A percentile compares a stretch with the other conserved stretches of the same genome.
Conservation (phyloP, 2,888 invertebrate species). For the Acronicta psi region DNA sequence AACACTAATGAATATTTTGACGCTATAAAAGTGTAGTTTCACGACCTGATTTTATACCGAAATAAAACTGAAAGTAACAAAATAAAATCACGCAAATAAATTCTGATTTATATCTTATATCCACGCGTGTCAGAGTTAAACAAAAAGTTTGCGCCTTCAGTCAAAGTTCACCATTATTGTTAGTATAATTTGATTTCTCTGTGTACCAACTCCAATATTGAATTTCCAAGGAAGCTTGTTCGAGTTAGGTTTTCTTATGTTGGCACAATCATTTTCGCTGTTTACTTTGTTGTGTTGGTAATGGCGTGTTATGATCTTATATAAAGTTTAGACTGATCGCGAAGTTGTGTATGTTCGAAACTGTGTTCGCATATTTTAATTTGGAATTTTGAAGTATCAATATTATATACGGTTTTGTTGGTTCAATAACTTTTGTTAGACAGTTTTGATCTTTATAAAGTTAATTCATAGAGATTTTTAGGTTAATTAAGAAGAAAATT, state of each 20-base stretch:
- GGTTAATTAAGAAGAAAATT: no score
- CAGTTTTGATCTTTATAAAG: no score
- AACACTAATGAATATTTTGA: no score
- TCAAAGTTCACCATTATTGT: slow-evolving; percentile 62
- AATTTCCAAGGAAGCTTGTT: slow-evolving; percentile 62
- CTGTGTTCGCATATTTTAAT: slow-evolving; percentile 40
- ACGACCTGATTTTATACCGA: no score
- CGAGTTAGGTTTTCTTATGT: slow-evolving; percentile 56
- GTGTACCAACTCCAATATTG: slow-evolving; percentile 69
- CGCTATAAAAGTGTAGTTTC: no score
- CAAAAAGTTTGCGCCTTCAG: slow-evolving; percentile 47
- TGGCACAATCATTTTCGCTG: slow-evolving; percentile 57
- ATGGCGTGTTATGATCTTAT: slow-evolving; percentile 55
- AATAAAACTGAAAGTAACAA: slow-evolving; percentile 14
- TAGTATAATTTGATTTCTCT: slow-evolving; percentile 68
- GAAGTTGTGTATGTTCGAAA: slow-evolving; percentile 36
- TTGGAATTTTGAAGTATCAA: slow-evolving; percentile 39
- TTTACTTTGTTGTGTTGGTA: slow-evolving; percentile 58
- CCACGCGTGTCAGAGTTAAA: slow-evolving; percentile 34
- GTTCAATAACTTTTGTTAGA: no score
- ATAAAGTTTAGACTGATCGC: slow-evolving; percentile 44
- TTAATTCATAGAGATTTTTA: no score
- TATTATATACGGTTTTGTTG: slow-evolving; percentile 1
- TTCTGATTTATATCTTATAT: slow-evolving; percentile 44
- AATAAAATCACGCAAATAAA: slow-evolving; percentile 32